A percentile compares a stretch with the other conserved stretches of the same genome.
phyloP scores from a whole-genome alignment of 2,888 invertebrate species.

The Exocentrus adspersus region DNA sequence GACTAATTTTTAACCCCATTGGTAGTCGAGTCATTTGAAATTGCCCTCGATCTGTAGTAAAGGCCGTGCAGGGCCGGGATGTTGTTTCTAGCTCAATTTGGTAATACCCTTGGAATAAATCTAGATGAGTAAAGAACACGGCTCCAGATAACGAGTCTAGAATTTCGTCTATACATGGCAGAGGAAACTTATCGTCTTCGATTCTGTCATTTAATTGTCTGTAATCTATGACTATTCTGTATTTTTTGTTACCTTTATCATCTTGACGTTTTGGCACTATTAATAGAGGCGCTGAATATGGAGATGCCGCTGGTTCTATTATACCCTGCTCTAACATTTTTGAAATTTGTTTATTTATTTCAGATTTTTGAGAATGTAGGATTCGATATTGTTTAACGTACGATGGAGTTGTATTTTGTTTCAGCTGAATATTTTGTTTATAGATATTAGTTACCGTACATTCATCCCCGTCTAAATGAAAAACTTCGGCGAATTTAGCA shows the following conservation, averaged over 20 bases:
- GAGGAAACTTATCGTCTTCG: constrained; percentile 29
- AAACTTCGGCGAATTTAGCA: no score
- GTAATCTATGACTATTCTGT: no score
- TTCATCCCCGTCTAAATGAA: neutral
- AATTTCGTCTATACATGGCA: constrained; percentile 46
- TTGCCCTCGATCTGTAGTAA: constrained; percentile 46
- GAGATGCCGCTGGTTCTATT: neutral
- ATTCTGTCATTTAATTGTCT: no score
- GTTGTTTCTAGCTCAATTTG: constrained; percentile 42
- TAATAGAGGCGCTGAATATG: neutral
- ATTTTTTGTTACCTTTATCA: no score
- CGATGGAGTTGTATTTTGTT: neutral
- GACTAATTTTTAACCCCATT: constrained; percentile 48
- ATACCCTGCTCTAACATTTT: neutral
- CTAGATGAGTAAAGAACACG: constrained; percentile 46
- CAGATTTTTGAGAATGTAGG: neutral
- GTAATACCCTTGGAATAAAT: constrained; percentile 47
- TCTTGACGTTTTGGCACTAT: no score
- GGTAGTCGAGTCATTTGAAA: constrained; percentile 44
- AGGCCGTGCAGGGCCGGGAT: constrained; percentile 44
- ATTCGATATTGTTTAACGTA: constrained; percentile 12
- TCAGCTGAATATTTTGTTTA: constrained; percentile 16
- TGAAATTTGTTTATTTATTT: neutral
- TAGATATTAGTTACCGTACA: constrained; percentile 17
- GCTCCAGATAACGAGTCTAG: constrained; percentile 47